Conservation (phyloP, 2,888 invertebrate species). For the Mactromeris polynyma region DNA sequence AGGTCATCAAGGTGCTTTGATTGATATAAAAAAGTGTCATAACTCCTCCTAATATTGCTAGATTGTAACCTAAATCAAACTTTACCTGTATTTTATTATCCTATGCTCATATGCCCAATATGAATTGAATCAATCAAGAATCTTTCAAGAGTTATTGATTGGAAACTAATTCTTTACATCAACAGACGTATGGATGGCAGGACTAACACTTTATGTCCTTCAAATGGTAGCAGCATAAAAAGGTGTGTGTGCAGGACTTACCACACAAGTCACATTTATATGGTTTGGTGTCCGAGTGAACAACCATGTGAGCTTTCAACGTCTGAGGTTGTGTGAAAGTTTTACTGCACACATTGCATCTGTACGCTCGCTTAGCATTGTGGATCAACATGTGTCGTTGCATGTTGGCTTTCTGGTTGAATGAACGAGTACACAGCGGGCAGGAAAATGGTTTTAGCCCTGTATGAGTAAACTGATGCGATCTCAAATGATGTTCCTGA, state of each 20-base stretch:
- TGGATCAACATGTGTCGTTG: conserved; percentile 87
- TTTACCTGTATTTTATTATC: neutral
- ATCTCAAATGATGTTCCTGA: conserved; percentile 87
- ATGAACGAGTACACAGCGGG: conserved; percentile 85
- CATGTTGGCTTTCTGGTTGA: conserved; percentile 87
- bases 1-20: too few species aligned
- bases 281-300: conserved; percentile 87
- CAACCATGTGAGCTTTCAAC: conserved; percentile 87
- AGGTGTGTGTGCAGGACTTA: too few species aligned
- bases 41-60: too few species aligned
- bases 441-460: conserved; percentile 86
- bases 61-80: too few species aligned
- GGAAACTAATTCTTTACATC: neutral
- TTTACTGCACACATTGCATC: conserved; percentile 86
- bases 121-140: too few species aligned
- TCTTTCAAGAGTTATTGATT: too few species aligned
- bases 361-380: conserved; percentile 83
- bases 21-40: too few species aligned
- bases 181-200: neutral
- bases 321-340: conserved; percentile 87
- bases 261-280: conserved; percentile 87
- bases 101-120: neutral
- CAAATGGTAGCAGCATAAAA: too few species aligned
- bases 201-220: too few species aligned
- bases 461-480: conserved; percentile 87